Conservation (phyloP, 2,888 invertebrate genomes). For the Masnerella sp. region DNA sequence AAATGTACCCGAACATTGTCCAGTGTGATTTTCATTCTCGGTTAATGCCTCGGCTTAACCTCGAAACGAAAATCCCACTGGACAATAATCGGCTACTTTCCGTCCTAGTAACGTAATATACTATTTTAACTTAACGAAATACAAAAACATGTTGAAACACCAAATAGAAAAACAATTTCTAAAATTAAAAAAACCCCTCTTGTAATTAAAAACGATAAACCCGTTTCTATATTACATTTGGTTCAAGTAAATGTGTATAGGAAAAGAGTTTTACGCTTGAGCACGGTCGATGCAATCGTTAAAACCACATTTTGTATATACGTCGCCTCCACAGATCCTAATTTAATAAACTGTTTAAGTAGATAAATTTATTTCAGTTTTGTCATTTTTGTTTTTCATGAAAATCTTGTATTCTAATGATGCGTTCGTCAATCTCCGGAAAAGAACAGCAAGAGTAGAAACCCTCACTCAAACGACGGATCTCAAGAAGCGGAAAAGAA, state of each 20-base stretch:
- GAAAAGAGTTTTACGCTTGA: constrained; percentile 17
- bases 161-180: too few species aligned
- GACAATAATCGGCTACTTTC: too few species aligned
- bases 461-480: constrained; percentile 20
- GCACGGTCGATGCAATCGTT: constrained; percentile 30
- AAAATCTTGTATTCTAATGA: constrained; percentile 43
- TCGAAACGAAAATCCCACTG: too few species aligned
- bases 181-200: too few species aligned
- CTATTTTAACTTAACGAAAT: too few species aligned
- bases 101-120: too few species aligned
- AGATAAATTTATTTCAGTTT: constrained; percentile 29
- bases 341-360: constrained; percentile 22
- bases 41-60: too few species aligned
- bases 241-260: too few species aligned
- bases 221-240: constrained; percentile 39
- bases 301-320: constrained; percentile 34
- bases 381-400: constrained; percentile 18
- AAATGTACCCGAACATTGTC: too few species aligned
- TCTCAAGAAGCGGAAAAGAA: constrained; percentile 6
- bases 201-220: constrained; percentile 40
- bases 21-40: too few species aligned
- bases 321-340: constrained; percentile 1
- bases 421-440: constrained; percentile 27
- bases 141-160: too few species aligned
- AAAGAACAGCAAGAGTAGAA: constrained; percentile 33